These are phyloP conservation scores for Chelidonichthys spinosus DNA, from an alignment of 2,797 vertebrate genomes.

Conservation along the genomic window DNA sequence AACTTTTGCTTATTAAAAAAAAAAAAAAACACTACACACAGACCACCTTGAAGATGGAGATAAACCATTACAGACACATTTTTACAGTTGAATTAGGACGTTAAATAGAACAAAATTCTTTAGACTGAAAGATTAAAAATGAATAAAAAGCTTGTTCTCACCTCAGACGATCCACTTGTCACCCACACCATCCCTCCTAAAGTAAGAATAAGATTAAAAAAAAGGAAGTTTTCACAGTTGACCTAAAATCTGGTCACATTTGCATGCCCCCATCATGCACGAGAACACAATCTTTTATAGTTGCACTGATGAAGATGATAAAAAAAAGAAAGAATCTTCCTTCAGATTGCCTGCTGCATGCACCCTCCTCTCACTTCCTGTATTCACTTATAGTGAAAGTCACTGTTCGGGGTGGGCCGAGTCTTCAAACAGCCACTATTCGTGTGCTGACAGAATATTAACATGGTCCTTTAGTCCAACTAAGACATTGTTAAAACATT, in stretches of 20 bases:
- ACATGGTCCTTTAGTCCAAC: not conserved
- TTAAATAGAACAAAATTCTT: not conserved
- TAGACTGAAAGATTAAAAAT: not conserved
- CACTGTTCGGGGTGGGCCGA: not conserved
- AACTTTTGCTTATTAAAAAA: not conserved
- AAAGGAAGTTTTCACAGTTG: constrained; percentile 42
- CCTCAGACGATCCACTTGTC: constrained; percentile 16
- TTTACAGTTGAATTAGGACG: not conserved
- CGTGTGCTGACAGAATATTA: not conserved
- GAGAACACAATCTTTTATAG: not conserved
- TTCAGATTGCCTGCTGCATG: not conserved
- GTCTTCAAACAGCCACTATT: not conserved
- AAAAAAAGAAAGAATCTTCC: fast-evolving
- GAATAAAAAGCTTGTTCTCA: constrained; percentile 33
- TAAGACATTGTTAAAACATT: not conserved
- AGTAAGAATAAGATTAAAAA: constrained; percentile 13
- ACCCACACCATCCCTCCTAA: not conserved
- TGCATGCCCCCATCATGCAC: constrained; percentile 48
- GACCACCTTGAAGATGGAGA: not conserved
- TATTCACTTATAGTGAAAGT: constrained; percentile 26
- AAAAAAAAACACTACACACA: not conserved
- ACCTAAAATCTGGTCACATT: constrained; percentile 39
- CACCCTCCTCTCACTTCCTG: constrained; percentile 48
- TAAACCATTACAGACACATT: not conserved
- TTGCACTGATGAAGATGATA: not conserved